Percentiles rank a stretch among this genome's conserved stretches.
These are phyloP conservation scores for Elmis aenea DNA, from an alignment of 2,888 invertebrate species.

Conservation along the genomic window DNA sequence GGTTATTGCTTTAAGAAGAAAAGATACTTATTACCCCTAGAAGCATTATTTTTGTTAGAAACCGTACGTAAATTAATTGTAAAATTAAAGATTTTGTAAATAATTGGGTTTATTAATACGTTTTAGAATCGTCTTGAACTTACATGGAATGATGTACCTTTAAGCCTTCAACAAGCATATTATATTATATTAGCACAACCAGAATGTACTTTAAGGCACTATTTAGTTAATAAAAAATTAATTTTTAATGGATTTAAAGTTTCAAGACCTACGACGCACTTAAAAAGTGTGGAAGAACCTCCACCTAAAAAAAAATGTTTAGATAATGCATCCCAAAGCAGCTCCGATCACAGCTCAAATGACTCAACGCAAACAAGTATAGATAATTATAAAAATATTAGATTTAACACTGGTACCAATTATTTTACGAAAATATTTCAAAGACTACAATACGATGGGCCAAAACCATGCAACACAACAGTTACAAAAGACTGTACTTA, in stretches of 20 bases:
- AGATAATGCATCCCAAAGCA: too few relatives aligned
- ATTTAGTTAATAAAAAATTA: constrained; percentile 35
- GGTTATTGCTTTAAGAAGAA: constrained; percentile 38
- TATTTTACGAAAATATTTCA: too few relatives aligned
- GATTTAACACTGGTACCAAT: too few relatives aligned
- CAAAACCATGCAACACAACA: constrained; percentile 1
- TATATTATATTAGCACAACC: constrained; percentile 45
- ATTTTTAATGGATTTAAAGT: constrained; percentile 32
- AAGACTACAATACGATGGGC: too few relatives aligned
- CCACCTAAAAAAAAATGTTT: constrained; percentile 1
- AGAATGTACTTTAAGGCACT: constrained; percentile 26
- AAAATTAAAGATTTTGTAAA: constrained; percentile 1
- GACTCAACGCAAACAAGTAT: too few relatives aligned
- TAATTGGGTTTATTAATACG: constrained; percentile 8
- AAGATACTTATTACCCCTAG: constrained; percentile 55
- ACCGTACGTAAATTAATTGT: constrained; percentile 51
- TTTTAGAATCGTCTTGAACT: constrained; percentile 60
- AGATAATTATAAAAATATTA: too few relatives aligned
- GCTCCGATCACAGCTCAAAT: too few relatives aligned
- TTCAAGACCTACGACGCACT: too few relatives aligned
- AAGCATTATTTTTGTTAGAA: constrained; percentile 62
- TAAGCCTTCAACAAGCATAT: constrained; percentile 65
- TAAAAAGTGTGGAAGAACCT: constrained; percentile 8
- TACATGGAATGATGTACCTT: constrained; percentile 51
- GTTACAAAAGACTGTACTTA: constrained; percentile 4